Conservation (phyloP, 2,888 invertebrate species). For the Idaea straminata region DNA sequence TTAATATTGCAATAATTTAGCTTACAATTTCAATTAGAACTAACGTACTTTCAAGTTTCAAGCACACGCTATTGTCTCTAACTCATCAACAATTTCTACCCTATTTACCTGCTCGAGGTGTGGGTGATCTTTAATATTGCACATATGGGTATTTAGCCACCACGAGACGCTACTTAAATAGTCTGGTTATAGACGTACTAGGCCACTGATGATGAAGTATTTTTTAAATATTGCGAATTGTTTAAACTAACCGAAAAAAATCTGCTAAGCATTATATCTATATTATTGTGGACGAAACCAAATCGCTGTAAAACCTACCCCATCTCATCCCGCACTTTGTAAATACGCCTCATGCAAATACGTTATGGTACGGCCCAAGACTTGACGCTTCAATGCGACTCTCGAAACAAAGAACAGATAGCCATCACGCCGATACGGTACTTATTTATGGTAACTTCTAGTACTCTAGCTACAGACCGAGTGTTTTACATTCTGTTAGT, state of each 20-base stretch:
- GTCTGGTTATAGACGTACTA: too few relatives aligned
- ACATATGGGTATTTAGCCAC: too few relatives aligned
- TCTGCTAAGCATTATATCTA: background rate
- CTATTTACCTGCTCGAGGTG: too few relatives aligned
- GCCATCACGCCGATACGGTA: conserved; percentile 9
- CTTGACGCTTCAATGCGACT: conserved; percentile 8
- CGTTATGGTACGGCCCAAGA: background rate
- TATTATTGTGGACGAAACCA: background rate
- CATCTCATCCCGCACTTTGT: background rate
- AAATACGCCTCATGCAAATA: background rate
- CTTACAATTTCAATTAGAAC: background rate
- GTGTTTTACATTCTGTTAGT: background rate
- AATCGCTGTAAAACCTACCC: background rate
- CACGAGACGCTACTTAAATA: too few relatives aligned
- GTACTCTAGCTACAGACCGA: background rate
- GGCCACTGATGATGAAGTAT: too few relatives aligned
- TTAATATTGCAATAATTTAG: background rate
- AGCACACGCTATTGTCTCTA: too few relatives aligned
- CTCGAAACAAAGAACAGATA: conserved; percentile 10
- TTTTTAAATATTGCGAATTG: too few relatives aligned
- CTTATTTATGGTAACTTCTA: conserved; percentile 7
- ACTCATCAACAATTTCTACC: too few relatives aligned
- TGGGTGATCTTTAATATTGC: too few relatives aligned
- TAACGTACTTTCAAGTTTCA: too few relatives aligned
- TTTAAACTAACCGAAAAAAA: background rate